These are phyloP conservation scores for Halichondria panicea DNA, from an alignment of 37 sponge, comb jelly and placozoan species.

Conservation along the genomic window DNA sequence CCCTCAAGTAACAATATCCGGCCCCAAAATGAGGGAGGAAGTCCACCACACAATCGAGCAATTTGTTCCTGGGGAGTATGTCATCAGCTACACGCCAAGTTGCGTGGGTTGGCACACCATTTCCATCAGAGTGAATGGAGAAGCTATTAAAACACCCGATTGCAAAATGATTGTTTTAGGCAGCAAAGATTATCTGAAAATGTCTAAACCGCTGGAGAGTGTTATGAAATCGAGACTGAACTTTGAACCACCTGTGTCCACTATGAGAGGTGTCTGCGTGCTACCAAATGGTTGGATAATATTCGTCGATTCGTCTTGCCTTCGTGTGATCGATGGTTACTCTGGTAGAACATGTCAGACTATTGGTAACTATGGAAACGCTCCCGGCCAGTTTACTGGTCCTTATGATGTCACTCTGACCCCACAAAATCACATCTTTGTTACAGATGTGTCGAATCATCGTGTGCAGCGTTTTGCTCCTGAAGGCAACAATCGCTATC, in stretches of 20 bases:
- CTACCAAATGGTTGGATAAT: constrained; percentile 22
- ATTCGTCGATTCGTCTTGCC: constrained; percentile 38
- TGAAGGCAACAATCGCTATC: too few relatives aligned
- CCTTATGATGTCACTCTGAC: constrained; percentile 19
- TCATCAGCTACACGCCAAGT: constrained; percentile 19
- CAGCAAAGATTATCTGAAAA: constrained; percentile 23
- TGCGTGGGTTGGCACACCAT: constrained; percentile 29
- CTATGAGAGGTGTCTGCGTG: constrained; percentile 3
- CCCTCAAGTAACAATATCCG: constrained; percentile 7
- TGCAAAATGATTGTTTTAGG: constrained; percentile 29
- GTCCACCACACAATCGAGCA: neutral
- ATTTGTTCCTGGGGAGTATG: constrained; percentile 1
- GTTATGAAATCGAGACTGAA: neutral
- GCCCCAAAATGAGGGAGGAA: neutral
- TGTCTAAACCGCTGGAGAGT: neutral
- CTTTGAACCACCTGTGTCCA: constrained; percentile 15
- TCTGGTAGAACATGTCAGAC: constrained; percentile 10
- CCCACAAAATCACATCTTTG: constrained; percentile 9
- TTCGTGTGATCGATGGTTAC: constrained; percentile 12
- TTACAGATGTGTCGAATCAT: constrained; percentile 30
- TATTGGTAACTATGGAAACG: constrained; percentile 32
- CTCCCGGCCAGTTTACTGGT: constrained; percentile 12
- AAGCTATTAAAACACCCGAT: neutral
- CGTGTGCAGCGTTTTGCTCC: constrained; percentile 16
- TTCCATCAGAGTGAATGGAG: neutral